Base-by-base conservation (phyloP, 1,140 invertebrate species). In the Drosophila azteca region DNA sequence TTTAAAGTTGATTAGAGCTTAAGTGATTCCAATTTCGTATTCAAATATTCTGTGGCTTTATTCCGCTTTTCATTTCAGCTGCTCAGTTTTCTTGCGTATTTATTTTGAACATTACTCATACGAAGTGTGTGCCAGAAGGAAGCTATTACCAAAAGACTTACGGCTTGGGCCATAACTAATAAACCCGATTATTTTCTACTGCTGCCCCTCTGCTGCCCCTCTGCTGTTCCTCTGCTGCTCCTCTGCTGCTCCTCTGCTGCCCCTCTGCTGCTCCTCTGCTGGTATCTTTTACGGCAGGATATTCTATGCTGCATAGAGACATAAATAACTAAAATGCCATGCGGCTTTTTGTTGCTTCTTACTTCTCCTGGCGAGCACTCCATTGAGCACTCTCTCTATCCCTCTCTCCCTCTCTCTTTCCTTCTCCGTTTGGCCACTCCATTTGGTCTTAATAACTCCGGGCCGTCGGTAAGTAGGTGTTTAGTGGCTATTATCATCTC, bases 401-500 rank as follows among this genome's bases (percentile, higher is more conserved):
- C n/a, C n/a, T 3, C 54, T 44, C 31, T 54, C 9, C 0, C 3
- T 49, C 43, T 41, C 43, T 43, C 35, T 54, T 6, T 4, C 54
- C 26, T 15, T 50, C 7, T 26, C 1, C 22, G 31, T 35, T 29
- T 9, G 9, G 20, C 67, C 17, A 31, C 49, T 71, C 53, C 60
- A 31, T 62, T 61, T 43, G 51, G 57, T 65, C 67, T 83, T 83
- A 83, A 83, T 78, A 81, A 81, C 79, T 78, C 51, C 43, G 50
- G 62, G 63, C 45, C 53, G 44, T 39, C 63, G 75, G 61, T 82
- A 78, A 87, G 70, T 88, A 79, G 79, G 75, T 87, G 83, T 88
- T 87, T 87, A 88, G 83, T 87, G 75, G 75, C 79, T 77, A 88
- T 87, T 84, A 87, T 83, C 79, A 68, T 70, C 63, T 26, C 57